Conservation (phyloP, 2,888 invertebrate genomes). For the Hemistola chrysoprasaria region DNA sequence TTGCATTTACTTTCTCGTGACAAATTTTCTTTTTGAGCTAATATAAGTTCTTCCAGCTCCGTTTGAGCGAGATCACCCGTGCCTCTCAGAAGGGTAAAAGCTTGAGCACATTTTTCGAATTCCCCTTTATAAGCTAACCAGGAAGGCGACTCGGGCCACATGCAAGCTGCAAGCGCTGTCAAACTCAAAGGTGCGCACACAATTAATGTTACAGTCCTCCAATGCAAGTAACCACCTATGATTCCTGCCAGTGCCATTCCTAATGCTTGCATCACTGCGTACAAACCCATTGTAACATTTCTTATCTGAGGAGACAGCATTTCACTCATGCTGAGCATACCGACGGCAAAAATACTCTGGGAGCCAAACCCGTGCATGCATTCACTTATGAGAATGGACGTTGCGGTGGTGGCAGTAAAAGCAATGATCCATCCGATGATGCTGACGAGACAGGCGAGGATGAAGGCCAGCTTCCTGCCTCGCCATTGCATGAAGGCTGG, state of each 20-base stretch:
- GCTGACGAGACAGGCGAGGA: constrained; percentile 16
- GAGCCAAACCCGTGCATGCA: constrained; percentile 22
- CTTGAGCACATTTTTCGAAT: constrained; percentile 25
- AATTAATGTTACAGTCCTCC: constrained; percentile 21
- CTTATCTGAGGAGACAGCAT: constrained; percentile 24
- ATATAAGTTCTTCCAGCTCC: constrained; percentile 21
- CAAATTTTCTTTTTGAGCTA: constrained; percentile 18
- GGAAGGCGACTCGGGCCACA: constrained; percentile 32
- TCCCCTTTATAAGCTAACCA: constrained; percentile 30
- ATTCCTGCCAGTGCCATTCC: constrained; percentile 21
- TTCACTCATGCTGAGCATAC: constrained; percentile 19
- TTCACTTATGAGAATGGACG: constrained; percentile 17
- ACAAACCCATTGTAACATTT: constrained; percentile 18
- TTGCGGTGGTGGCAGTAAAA: constrained; percentile 7
- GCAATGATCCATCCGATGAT: constrained; percentile 22
- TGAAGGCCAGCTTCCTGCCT: constrained; percentile 24
- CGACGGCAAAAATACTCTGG: constrained; percentile 22
- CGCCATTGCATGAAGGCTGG: constrained; percentile 26
- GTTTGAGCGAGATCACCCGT: constrained; percentile 13
- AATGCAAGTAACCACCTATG: constrained; percentile 20
- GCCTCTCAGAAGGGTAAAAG: constrained; percentile 28
- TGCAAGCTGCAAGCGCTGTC: constrained; percentile 16
- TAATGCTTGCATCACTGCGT: constrained; percentile 8
- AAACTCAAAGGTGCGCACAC: constrained; percentile 17
- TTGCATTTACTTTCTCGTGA: too few relatives aligned